Base-by-base conservation (phyloP, 2,888 invertebrate species). In the Alentia gelatinosa region DNA sequence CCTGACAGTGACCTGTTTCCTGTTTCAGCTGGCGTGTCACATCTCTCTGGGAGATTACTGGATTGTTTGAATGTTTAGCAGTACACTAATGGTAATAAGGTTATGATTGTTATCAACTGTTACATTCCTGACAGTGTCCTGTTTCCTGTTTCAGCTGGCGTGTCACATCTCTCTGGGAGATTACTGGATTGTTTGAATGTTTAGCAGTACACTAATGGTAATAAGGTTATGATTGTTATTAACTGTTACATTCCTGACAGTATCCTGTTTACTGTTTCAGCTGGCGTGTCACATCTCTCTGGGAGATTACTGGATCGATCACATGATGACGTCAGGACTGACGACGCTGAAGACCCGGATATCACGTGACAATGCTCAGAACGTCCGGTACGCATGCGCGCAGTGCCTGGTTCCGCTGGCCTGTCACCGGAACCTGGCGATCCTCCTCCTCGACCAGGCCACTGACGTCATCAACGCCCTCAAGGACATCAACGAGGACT, bases 381-480 rank as follows among this genome's bases (percentile, higher is more conserved):
- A 75, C 9, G 83, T 83, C 15, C 79, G 83, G 23, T 63, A 90
- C 56, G 79, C 90, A n/a, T 50, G 40, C 35, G 83, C 83, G 26
- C 68, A 63, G 35, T 37, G 42, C n/a, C 50, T 90, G 37, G 37
- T 35, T 15, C 23, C 90, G 7, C 50, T 90, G 35, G 90, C 83
- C 26, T 4, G 37, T 4, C 83, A 90, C 39, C 26, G 33, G 23
- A 83, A 90, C 90, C 35, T 90, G 50, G 83, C 90, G 30, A 83
- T 90, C 9, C 90, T 90, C 35, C 42, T 90, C 50, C 33, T 90
- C 19, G 90, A 90, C 83, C 90, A 90, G 26, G 83, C 50, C 3
- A 30, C 35, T 9, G 37, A 74, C 12, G 79, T 79, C 83, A 83
- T 90, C 79, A 35, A 35, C 33, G n/a, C 23, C 12, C 5, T 90